These are phyloP conservation scores for Thaumatotibia leucotreta DNA, from an alignment of 1,140 invertebrate genomes.

Conservation along the genomic window DNA sequence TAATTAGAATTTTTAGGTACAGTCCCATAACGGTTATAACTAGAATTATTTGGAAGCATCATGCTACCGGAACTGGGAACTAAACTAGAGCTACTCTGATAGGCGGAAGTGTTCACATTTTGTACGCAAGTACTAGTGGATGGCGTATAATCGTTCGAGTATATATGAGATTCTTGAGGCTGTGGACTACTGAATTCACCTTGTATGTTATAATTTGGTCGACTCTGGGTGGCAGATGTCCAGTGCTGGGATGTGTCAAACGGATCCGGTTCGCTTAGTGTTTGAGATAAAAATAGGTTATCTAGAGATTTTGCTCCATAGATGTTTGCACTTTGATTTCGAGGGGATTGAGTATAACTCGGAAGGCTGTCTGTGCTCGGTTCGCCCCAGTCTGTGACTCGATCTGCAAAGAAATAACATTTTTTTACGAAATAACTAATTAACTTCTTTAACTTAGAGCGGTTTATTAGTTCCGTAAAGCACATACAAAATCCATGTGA, in stretches of 20 bases:
- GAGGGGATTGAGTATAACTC: slow-evolving; percentile 30
- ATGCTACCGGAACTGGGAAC: not conserved
- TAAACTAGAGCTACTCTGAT: slow-evolving; percentile 30
- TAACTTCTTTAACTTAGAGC: no score
- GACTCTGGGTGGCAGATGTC: slow-evolving; percentile 7
- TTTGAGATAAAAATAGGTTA: slow-evolving; percentile 28
- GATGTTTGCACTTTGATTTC: slow-evolving; percentile 38
- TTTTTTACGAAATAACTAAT: no score
- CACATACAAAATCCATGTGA: no score
- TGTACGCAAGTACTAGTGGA: slow-evolving; percentile 19
- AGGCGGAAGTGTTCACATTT: slow-evolving; percentile 6
- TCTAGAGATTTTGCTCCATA: slow-evolving; percentile 65
- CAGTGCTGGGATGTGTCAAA: slow-evolving; percentile 56
- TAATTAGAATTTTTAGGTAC: not conserved
- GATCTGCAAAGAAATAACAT: slow-evolving; percentile 33
- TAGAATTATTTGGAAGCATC: slow-evolving; percentile 21
- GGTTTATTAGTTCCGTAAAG: no score
- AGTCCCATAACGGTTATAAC: not conserved
- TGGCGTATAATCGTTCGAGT: slow-evolving; percentile 35
- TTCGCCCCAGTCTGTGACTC: slow-evolving; percentile 52
- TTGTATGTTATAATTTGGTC: slow-evolving; percentile 45
- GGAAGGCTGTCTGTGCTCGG: slow-evolving; percentile 61
- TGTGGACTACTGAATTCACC: slow-evolving; percentile 24
- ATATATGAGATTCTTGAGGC: slow-evolving; percentile 50
- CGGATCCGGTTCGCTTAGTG: slow-evolving; percentile 34